Evolutionary conservation across 2,888 invertebrate species (phyloP), one percentile per base, ranked within the genome.

Genomic region (Augochlorella aurata): DNA sequence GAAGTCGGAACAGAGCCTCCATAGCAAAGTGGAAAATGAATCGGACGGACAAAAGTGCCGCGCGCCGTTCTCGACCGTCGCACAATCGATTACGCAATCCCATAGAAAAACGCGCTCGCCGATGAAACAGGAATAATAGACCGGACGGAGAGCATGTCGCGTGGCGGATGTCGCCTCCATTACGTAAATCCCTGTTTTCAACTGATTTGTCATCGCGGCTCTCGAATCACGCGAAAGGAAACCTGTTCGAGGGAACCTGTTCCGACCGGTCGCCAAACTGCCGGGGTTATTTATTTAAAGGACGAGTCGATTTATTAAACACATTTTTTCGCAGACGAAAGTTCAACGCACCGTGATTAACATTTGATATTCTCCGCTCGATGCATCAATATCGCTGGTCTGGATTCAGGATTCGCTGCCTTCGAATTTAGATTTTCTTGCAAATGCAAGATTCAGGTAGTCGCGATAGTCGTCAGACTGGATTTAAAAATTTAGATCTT

Each of bases 81-180:
- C 66, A 70, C 79, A 74, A 71, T 79, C 68, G 70, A 70, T 81
- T 81, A 38, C 74, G 47, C 50, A 79, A 81, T 16, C 14, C 29
- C 16, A 21, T 16, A 50, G 81, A 66, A 67, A 50, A 74, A 67
- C 61, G 8, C 45, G 61, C 21, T 71, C 44, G 21, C 44, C 21
- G 54, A 70, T 61, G 63, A 72, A 77, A 81, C 65, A 54, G 29
- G 63, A 73, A 82, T 80, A 82, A 82, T 80, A 74, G 73, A 61
- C 18, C 54, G 38, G 79, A 45, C 68, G n/a, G 50, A 44, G 70
- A 77, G 80, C 76, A 82, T 80, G 82, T 80, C 81, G 76, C 72
- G 72, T 73, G 76, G 63, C 80, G 82, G 82, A 82, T 82, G 76
- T 80, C 76, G 58, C 73, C 52, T 69, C 72, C 52, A 58, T 82